A percentile compares a stretch with the other conserved stretches of the same genome.
Conservation (phyloP, 2,888 invertebrate species). For the Drosophila affinis region DNA sequence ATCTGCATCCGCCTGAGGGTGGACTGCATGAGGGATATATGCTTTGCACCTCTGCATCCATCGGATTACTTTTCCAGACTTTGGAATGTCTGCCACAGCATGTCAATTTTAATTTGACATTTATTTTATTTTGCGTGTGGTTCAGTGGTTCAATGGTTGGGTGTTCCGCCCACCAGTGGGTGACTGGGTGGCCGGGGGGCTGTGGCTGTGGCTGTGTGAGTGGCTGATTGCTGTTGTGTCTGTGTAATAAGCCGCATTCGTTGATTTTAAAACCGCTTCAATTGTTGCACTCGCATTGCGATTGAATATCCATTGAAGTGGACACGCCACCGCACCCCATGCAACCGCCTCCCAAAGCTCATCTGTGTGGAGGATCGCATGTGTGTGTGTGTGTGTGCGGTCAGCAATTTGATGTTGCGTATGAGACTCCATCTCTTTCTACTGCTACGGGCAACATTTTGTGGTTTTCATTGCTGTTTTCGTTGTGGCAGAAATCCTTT, state of each 20-base stretch:
- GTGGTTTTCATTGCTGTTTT: constrained; percentile 77
- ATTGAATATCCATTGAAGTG: constrained; percentile 65
- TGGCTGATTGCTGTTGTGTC: constrained; percentile 3
- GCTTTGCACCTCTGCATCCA: constrained; percentile 16
- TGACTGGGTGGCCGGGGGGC: not conserved
- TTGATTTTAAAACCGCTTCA: constrained; percentile 77
- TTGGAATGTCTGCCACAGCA: constrained; percentile 55
- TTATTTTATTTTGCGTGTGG: constrained; percentile 59
- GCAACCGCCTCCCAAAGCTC: constrained; percentile 30
- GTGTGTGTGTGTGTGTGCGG: constrained; percentile 48
- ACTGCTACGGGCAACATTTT: constrained; percentile 58
- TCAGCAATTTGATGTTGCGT: constrained; percentile 71
- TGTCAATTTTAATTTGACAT: constrained; percentile 77
- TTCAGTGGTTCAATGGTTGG: not conserved
- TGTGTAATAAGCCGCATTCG: constrained; percentile 75
- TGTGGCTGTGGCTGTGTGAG: not conserved
- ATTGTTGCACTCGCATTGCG: constrained; percentile 67
- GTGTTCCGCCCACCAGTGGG: not conserved
- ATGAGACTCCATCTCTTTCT: constrained; percentile 46
- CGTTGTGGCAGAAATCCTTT: constrained; percentile 77
- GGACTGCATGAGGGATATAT: not conserved
- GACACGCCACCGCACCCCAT: not conserved
- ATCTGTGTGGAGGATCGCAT: not conserved
- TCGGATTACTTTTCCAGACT: not conserved
- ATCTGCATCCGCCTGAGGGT: too few species aligned